Conservation (phyloP, 2,888 invertebrate species). For the Brachylomia viminalis region DNA sequence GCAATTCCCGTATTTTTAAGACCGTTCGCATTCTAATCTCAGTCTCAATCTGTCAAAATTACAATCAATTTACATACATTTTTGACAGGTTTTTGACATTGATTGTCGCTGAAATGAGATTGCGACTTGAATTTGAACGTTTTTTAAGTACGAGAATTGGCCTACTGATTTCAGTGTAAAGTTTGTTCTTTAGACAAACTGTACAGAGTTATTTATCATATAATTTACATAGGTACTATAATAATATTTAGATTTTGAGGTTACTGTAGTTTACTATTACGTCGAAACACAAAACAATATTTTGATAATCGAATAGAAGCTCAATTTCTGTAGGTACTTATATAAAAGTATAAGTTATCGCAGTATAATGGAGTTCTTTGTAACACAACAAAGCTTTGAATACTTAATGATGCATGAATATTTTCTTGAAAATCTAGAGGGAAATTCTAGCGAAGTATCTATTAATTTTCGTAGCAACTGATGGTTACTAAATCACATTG, state of each 20-base stretch:
- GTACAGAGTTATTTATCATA: not conserved
- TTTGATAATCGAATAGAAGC: not conserved
- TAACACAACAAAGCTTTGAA: conserved; percentile 19
- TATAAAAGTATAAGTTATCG: too few relatives aligned
- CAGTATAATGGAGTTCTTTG: not conserved
- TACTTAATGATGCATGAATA: not conserved
- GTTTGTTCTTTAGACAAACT: not conserved
- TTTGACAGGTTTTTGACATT: too few relatives aligned
- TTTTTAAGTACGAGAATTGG: too few relatives aligned
- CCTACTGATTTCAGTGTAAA: not conserved
- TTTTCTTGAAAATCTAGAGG: not conserved
- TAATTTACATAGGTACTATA: too few relatives aligned
- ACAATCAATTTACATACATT: too few relatives aligned
- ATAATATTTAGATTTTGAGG: not conserved
- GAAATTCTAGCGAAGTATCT: not conserved
- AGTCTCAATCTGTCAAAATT: too few relatives aligned
- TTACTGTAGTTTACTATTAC: not conserved
- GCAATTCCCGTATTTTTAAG: too few relatives aligned
- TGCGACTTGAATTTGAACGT: too few relatives aligned
- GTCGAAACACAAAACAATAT: not conserved
- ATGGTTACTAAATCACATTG: not conserved
- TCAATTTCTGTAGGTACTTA: not conserved
- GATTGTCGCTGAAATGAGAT: too few relatives aligned
- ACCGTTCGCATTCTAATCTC: too few relatives aligned
- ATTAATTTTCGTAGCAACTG: not conserved